Conservation (phyloP, 1,140 invertebrate genomes). For the Schlechtendalia chinensis region DNA sequence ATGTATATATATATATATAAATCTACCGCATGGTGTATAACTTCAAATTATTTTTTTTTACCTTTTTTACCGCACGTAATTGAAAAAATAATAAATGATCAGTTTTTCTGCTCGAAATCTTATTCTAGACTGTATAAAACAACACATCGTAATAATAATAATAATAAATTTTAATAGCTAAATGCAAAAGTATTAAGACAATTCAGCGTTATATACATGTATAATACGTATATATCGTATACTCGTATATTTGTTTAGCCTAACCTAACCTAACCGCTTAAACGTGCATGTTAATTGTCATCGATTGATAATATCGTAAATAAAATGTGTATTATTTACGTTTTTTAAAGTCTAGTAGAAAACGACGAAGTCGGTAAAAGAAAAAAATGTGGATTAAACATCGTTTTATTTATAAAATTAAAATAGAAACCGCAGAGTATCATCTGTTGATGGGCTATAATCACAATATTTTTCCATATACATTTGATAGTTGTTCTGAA, state of each 20-base stretch:
- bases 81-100: not conserved
- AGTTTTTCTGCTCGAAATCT: not conserved
- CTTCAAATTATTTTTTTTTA: constrained; percentile 10
- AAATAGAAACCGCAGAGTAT: not conserved
- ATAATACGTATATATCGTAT: not conserved
- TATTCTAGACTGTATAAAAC: too few relatives aligned
- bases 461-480: not conserved
- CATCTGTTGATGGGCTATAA: not conserved
- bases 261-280: too few relatives aligned
- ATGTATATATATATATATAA: too few relatives aligned
- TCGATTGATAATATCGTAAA: not conserved
- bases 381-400: not conserved
- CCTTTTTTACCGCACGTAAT: not conserved
- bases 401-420: not conserved
- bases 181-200: not conserved
- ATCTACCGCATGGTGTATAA: not conserved
- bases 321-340: not conserved
- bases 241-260: not conserved
- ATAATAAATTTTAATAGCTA: not conserved
- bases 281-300: not conserved
- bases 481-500: too few relatives aligned
- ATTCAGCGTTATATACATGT: not conserved
- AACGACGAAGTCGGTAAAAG: too few relatives aligned
- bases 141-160: not conserved
- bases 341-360: not conserved